These are phyloP conservation scores for Drosophila yakuba DNA, from an alignment of 1,140 invertebrate species.

Conservation along the genomic window DNA sequence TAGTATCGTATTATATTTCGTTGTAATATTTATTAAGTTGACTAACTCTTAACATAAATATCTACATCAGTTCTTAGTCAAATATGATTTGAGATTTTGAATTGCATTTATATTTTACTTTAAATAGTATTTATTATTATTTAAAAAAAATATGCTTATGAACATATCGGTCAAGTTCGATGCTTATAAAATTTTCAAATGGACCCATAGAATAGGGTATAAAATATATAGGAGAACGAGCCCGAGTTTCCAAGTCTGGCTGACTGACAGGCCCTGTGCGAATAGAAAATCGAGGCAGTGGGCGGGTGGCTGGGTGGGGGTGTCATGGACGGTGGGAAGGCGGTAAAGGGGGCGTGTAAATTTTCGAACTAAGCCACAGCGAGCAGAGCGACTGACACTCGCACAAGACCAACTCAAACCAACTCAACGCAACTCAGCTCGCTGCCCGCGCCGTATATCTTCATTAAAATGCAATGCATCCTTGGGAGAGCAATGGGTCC, in stretches of 20 bases:
- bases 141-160: too few species aligned
- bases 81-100: too few species aligned
- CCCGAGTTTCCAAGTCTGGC: slow-evolving; percentile 29
- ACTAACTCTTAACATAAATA: too few species aligned
- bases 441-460: slow-evolving; percentile 60
- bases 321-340: slow-evolving; percentile 1
- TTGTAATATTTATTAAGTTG: too few species aligned
- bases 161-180: neutral
- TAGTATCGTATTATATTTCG: too few species aligned
- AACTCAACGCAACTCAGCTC: slow-evolving; percentile 25
- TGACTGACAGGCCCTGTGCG: slow-evolving; percentile 33
- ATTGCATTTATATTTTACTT: too few species aligned
- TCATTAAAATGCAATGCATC: slow-evolving; percentile 82
- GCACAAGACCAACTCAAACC: slow-evolving; percentile 18
- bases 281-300: slow-evolving; percentile 2
- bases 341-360: slow-evolving; percentile 43
- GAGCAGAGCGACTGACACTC: slow-evolving; percentile 45
- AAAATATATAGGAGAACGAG: slow-evolving; percentile 23
- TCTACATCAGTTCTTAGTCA: too few species aligned
- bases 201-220: neutral
- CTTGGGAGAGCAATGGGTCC: slow-evolving; percentile 42
- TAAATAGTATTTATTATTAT: neutral
- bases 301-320: neutral
- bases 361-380: slow-evolving; percentile 69
- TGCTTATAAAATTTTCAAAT: neutral